phyloP scores from a whole-genome alignment of 2,797 vertebrate species.

The Chaetophractus vellerosus region DNA sequence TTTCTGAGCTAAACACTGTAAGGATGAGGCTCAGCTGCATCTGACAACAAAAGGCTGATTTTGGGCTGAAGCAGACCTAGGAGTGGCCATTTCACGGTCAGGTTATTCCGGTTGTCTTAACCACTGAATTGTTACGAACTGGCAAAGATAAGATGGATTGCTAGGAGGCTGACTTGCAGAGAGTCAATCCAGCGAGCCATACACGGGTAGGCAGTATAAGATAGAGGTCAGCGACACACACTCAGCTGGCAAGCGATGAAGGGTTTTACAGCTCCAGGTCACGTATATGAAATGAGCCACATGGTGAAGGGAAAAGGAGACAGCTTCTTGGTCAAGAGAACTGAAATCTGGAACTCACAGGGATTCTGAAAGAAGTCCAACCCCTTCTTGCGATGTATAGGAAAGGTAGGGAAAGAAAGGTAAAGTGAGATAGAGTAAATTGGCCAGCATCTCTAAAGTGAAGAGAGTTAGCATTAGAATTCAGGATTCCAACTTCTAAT shows the following conservation, averaged over 20 bases:
- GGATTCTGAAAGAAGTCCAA: not conserved
- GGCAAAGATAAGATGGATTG: constrained; percentile 76
- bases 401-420: not conserved
- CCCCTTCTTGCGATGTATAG: not conserved
- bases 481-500: not conserved
- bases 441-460: not conserved
- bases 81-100: constrained; percentile 36
- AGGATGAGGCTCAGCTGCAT: not conserved
- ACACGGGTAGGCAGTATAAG: not conserved
- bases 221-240: constrained; percentile 53
- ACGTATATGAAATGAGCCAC: constrained; percentile 62
- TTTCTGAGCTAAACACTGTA: not conserved
- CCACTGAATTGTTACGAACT: constrained; percentile 55
- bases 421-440: not conserved
- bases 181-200: constrained; percentile 58
- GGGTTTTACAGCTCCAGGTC: not conserved
- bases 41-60: constrained; percentile 25
- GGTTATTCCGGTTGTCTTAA: constrained; percentile 70
- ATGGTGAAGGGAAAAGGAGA: constrained; percentile 31
- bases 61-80: not conserved
- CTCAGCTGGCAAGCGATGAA: constrained; percentile 6
- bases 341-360: not conserved
- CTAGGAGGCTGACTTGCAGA: constrained; percentile 64
- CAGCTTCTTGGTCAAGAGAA: not conserved
- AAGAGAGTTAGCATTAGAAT: not conserved